These are phyloP conservation scores for Equus quagga DNA, from an alignment of 2,113 vertebrate species.

Conservation along the genomic window DNA sequence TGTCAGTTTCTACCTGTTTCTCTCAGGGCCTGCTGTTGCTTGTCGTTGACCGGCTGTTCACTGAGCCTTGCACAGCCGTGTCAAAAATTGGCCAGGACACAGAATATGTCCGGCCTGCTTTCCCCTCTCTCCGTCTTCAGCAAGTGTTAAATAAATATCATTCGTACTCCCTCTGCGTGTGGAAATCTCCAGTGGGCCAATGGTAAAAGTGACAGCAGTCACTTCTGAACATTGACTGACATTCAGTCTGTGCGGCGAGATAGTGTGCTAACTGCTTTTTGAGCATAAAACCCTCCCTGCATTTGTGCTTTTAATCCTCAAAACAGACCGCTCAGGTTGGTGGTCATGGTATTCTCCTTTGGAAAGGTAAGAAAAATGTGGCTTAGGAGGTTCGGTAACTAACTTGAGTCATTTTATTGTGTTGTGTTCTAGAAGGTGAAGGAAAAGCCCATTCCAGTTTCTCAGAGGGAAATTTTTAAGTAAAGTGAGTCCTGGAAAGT, in stretches of 20 bases:
- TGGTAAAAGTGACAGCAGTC: too few species aligned
- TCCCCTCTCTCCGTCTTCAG: not conserved
- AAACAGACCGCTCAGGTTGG: not conserved
- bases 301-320: not conserved
- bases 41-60: not conserved
- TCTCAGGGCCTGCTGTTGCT: not conserved
- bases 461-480: not conserved
- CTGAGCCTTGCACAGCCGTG: not conserved
- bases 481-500: not conserved
- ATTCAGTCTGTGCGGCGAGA: not conserved
- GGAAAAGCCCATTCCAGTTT: not conserved
- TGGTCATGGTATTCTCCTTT: not conserved
- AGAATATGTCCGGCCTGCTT: not conserved
- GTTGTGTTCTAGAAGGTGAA: not conserved
- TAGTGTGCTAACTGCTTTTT: accelerated
- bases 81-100: not conserved
- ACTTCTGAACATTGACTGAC: accelerated
- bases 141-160: not conserved
- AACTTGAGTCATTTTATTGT: not conserved
- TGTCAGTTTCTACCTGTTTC: not conserved
- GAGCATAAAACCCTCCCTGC: not conserved
- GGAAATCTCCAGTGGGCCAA: not conserved
- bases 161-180: not conserved
- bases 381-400: not conserved
- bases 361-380: not conserved